These are phyloP conservation scores for Dynastes maya DNA, from an alignment of 2,888 invertebrate species.

Conservation along the genomic window DNA sequence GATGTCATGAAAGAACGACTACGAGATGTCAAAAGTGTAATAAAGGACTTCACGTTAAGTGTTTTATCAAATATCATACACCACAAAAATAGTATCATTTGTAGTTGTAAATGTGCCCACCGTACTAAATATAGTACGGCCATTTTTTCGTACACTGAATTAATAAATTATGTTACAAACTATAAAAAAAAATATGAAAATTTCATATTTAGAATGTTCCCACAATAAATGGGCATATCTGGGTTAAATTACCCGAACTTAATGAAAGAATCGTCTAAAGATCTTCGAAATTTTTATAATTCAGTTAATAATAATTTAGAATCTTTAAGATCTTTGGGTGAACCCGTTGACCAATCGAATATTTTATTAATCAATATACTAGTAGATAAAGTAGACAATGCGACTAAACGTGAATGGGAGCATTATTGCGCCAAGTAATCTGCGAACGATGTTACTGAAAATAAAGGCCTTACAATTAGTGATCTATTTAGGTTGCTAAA, in stretches of 20 bases:
- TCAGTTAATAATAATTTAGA: not conserved
- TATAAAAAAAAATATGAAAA: too few species aligned
- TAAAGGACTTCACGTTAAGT: too few species aligned
- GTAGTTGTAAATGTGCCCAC: too few species aligned
- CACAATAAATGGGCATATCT: too few species aligned
- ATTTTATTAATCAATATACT: not conserved
- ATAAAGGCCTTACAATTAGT: not conserved
- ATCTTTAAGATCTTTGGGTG: not conserved
- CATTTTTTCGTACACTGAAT: too few species aligned
- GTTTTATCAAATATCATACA: too few species aligned
- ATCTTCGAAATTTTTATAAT: not conserved
- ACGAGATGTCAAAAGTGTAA: too few species aligned
- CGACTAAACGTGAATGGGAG: not conserved
- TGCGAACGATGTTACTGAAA: not conserved
- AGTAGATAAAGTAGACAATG: not conserved
- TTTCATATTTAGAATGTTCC: too few species aligned
- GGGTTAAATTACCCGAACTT: not conserved
- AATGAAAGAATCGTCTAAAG: not conserved
- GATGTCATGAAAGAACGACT: too few species aligned
- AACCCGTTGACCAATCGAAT: not conserved
- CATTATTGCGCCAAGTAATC: not conserved
- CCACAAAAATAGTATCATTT: too few species aligned
- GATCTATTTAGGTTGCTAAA: conserved; percentile 3
- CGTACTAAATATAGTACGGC: too few species aligned
- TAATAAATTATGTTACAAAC: too few species aligned